Evolutionary conservation across 2,797 vertebrate genomes (phyloP).

Genomic region (Dicrostonyx torquatus): DNA sequence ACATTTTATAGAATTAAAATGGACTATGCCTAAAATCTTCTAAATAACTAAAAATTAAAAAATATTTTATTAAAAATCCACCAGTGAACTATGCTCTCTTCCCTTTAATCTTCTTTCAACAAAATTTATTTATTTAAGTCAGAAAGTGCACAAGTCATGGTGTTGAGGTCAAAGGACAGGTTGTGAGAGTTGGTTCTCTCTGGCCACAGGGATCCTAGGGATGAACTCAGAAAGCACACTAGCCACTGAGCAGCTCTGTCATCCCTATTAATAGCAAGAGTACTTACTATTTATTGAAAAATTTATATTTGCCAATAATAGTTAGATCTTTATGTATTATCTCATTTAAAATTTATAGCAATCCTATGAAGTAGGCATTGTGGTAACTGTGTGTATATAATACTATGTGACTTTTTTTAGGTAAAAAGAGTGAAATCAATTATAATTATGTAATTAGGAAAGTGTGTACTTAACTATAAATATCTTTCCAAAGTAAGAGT

Average conservation of each 20-base stretch:
- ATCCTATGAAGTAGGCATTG: neutral
- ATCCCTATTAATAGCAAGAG: constrained; percentile 7
- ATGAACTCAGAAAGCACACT: neutral
- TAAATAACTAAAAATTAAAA: constrained; percentile 49
- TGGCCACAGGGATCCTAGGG: neutral
- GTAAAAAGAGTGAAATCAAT: neutral
- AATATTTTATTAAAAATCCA: neutral
- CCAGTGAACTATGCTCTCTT: neutral
- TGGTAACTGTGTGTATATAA: neutral
- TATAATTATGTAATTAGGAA: constrained; percentile 6
- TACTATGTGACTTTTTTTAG: constrained; percentile 16
- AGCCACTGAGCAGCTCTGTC: too few species aligned
- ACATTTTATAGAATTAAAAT: constrained; percentile 35
- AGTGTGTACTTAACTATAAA: constrained; percentile 36
- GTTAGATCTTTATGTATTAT: constrained; percentile 29
- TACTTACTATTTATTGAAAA: constrained; percentile 33
- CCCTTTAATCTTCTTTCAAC: neutral
- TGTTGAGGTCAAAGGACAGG: neutral
- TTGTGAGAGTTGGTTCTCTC: neutral
- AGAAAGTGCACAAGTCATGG: neutral
- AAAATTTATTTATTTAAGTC: neutral
- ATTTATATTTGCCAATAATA: neutral
- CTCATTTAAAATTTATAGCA: constrained; percentile 30
- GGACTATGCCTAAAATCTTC: neutral
- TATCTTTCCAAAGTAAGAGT: constrained; percentile 51